Evolutionary conservation across 2,113 vertebrate species (phyloP).

Genomic region (zebrafish (Danio rerio)): DNA sequence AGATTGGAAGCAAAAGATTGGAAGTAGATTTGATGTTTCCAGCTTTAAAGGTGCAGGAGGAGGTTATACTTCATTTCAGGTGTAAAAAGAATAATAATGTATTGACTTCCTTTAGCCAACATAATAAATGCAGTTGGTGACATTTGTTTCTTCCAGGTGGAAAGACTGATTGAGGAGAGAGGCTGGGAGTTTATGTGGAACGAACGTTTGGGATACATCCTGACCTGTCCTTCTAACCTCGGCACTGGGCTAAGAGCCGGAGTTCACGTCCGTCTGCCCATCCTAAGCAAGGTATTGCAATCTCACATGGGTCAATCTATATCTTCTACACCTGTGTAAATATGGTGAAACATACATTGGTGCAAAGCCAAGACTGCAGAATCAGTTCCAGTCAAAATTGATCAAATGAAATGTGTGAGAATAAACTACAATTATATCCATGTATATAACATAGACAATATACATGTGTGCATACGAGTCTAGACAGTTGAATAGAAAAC

Average conservation of each 20-base stretch:
- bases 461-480: too few species aligned
- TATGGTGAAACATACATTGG: not conserved
- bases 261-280: conserved; percentile 87
- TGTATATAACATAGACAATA: too few species aligned
- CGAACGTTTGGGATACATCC: conserved; percentile 85
- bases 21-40: too few species aligned
- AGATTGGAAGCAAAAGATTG: too few species aligned
- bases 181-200: conserved; percentile 99
- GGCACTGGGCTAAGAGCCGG: conserved; percentile 90
- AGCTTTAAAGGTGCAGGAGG: too few species aligned
- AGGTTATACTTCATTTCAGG: too few species aligned
- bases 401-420: not conserved
- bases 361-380: not conserved
- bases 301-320: not conserved
- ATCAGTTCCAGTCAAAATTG: not conserved
- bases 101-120: too few species aligned
- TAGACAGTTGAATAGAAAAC: too few species aligned
- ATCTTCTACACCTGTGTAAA: too few species aligned
- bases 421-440: not conserved
- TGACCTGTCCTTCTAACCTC: conserved; percentile 92
- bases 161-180: conserved; percentile 86
- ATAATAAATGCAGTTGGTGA: not conserved
- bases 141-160: conserved; percentile 76
- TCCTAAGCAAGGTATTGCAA: conserved; percentile 83
- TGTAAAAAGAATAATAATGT: too few species aligned